Conservation (phyloP, 2,888 invertebrate species). For the Patella depressa region DNA sequence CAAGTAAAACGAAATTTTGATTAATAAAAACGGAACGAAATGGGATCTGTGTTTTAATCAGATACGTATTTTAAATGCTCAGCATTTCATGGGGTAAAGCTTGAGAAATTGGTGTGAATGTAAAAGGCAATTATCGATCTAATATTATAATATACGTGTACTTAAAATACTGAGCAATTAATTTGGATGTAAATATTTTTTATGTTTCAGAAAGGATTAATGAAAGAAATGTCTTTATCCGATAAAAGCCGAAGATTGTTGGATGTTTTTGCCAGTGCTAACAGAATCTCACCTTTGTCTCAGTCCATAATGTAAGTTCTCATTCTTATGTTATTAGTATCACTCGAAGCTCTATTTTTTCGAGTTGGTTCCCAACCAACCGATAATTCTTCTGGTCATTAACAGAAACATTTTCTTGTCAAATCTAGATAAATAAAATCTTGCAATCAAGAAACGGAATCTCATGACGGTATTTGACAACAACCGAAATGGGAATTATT, state of each 20-base stretch:
- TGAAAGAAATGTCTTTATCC: conserved; percentile 35
- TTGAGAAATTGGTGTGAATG: too few relatives aligned
- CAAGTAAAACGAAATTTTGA: too few relatives aligned
- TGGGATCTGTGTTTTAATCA: too few relatives aligned
- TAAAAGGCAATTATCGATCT: too few relatives aligned
- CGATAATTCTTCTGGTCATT: neutral
- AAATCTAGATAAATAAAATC: neutral
- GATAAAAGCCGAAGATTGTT: conserved; percentile 50
- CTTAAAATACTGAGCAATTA: neutral
- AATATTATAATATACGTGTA: too few relatives aligned
- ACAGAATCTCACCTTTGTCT: conserved; percentile 59
- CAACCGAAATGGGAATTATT: too few relatives aligned
- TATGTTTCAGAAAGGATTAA: too few relatives aligned
- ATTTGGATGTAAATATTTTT: neutral
- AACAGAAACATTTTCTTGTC: neutral
- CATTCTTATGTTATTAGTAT: too few relatives aligned
- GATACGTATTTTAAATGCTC: too few relatives aligned
- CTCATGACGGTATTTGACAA: neutral
- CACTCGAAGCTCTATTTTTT: neutral
- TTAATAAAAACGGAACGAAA: too few relatives aligned
- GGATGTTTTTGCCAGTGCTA: conserved; percentile 58
- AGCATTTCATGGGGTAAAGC: too few relatives aligned
- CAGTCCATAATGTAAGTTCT: conserved; percentile 62
- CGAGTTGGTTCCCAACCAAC: too few relatives aligned
- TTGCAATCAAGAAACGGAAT: neutral